A percentile compares a stretch with the other conserved stretches of the same genome.
Conservation (phyloP, 2,113 vertebrate genomes). For the Sphaerodactylus townsendi region DNA sequence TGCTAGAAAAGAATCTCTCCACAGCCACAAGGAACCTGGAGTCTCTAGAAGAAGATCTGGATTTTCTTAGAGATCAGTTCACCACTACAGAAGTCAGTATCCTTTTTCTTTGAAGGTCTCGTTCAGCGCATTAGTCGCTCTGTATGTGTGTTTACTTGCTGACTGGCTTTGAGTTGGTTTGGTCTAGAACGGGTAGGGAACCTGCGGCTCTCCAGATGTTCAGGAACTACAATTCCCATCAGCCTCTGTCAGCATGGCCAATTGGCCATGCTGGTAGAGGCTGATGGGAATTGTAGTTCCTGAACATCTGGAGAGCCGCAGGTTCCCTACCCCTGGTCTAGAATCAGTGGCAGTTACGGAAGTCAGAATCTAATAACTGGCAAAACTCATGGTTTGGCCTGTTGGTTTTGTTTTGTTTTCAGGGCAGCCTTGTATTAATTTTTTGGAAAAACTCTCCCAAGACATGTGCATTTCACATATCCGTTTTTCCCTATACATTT, state of each 20-base stretch:
- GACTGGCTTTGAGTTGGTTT: neutral
- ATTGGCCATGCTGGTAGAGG: no score
- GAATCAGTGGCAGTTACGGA: neutral
- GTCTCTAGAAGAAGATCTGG: constrained; percentile 92
- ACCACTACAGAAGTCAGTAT: constrained; percentile 99
- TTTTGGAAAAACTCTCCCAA: no score
- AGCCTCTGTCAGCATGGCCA: no score
- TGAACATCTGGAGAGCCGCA: no score
- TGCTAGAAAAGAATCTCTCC: constrained; percentile 93
- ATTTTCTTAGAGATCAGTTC: constrained; percentile 97
- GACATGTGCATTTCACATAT: neutral
- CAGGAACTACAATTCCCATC: no score
- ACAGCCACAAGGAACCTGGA: constrained; percentile 94
- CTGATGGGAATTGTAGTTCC: no score
- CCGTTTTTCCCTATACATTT: neutral
- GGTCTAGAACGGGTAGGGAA: no score
- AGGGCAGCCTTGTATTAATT: no score
- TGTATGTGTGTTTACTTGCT: neutral
- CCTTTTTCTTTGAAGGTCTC: constrained; percentile 75
- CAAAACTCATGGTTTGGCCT: no score
- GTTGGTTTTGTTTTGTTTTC: no score
- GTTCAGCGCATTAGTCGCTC: neutral
- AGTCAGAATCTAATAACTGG: neutral
- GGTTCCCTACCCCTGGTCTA: no score
- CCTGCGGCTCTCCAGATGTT: no score